Evolutionary conservation across 2,113 vertebrate genomes (phyloP).

Genomic region (Lagopus muta): DNA sequence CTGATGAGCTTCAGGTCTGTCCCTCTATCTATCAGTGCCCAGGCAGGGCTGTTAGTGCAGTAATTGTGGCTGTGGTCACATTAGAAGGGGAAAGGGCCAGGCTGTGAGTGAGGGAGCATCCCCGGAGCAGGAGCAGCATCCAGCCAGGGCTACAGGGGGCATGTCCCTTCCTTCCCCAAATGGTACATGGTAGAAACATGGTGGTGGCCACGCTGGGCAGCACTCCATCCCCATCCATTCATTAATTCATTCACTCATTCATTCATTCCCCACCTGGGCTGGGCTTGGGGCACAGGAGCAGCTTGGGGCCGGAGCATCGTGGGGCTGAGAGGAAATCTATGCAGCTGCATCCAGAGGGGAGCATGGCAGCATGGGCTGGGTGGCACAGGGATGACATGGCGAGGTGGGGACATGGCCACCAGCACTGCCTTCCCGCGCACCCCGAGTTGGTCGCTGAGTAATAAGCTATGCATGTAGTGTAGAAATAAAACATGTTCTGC

Average conservation of each 20-base stretch:
- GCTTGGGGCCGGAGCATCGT: neutral
- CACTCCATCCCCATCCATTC: neutral
- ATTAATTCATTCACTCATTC: no score
- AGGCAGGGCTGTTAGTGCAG: neutral
- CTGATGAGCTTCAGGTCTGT: neutral
- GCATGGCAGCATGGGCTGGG: rapidly evolving
- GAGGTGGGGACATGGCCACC: neutral
- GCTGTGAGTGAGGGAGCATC: neutral
- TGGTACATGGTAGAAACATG: neutral
- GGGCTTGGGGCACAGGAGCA: neutral
- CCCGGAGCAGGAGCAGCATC: neutral
- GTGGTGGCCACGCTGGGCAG: neutral
- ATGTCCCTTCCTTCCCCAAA: neutral
- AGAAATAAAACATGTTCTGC: slow-evolving; percentile 89
- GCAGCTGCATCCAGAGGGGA: neutral
- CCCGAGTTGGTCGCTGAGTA: slow-evolving; percentile 47
- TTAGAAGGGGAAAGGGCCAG: neutral
- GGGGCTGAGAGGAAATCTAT: rapidly evolving
- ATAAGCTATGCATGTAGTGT: slow-evolving; percentile 87
- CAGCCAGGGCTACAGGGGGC: neutral
- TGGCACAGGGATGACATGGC: rapidly evolving
- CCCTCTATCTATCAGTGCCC: neutral
- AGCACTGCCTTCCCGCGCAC: neutral
- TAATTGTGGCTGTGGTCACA: neutral
- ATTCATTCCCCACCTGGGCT: neutral